Conservation (phyloP, 92 coral and sea anemone genomes). For the Ricordea florida region DNA sequence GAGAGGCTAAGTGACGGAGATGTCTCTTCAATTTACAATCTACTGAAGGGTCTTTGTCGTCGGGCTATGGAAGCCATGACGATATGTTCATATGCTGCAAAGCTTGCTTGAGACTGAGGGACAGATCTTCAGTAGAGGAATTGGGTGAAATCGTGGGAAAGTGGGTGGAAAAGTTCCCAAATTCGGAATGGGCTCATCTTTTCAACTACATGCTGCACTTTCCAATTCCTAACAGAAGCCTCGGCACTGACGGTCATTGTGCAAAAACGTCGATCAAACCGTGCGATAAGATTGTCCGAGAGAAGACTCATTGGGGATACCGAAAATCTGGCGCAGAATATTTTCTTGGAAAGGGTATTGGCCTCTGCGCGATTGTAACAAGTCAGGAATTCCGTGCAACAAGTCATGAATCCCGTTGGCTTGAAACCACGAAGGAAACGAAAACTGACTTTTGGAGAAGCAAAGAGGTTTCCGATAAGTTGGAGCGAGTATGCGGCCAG, state of each 20-base stretch:
- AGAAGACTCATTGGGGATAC: conserved; percentile 4
- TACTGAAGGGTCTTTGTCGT: conserved; percentile 22
- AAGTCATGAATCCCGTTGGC: conserved; percentile 7
- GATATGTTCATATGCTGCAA: conserved; percentile 58
- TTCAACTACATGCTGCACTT: conserved; percentile 70
- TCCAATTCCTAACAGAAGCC: conserved; percentile 57
- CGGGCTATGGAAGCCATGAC: conserved; percentile 28
- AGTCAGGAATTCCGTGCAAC: conserved; percentile 18
- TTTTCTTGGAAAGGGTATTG: conserved; percentile 63
- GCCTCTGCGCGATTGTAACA: conserved; percentile 37
- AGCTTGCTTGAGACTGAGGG: conserved; percentile 48
- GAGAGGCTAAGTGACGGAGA: not conserved
- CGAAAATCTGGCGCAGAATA: conserved; percentile 70
- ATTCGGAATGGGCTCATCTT: conserved; percentile 65
- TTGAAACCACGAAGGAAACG: conserved; percentile 18
- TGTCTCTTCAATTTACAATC: conserved; percentile 2
- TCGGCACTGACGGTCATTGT: conserved; percentile 22
- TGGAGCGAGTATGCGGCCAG: conserved; percentile 63
- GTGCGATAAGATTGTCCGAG: conserved; percentile 28
- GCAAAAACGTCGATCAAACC: conserved; percentile 41
- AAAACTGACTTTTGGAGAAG: conserved; percentile 71
- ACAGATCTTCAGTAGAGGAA: conserved; percentile 48
- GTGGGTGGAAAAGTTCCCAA: conserved; percentile 36
- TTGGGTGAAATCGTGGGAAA: conserved; percentile 8
- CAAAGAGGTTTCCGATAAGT: conserved; percentile 24